A percentile compares a stretch with the other conserved stretches of the same genome.
Conservation (phyloP, 1,140 invertebrate genomes). For the Dolichoris vasculosae region DNA sequence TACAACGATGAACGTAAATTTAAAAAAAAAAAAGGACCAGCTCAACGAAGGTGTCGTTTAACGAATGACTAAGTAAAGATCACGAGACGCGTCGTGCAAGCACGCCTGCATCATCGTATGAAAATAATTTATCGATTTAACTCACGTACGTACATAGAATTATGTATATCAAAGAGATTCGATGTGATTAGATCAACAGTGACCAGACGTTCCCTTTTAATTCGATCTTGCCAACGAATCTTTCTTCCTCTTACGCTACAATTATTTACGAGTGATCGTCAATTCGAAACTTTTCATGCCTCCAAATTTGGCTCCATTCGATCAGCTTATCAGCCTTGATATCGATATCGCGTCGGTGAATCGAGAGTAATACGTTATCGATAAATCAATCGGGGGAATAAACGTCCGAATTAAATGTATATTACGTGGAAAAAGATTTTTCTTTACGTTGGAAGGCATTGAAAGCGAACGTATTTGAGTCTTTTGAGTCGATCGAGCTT, state of each 20-base stretch:
- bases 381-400: no score
- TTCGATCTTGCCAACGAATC: background rate
- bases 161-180: background rate
- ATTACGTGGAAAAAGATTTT: background rate
- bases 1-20: no score
- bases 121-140: slow-evolving; percentile 7
- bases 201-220: slow-evolving; percentile 10
- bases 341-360: no score
- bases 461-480: background rate
- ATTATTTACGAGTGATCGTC: no score
- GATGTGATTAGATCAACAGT: background rate
- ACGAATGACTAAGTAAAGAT: background rate
- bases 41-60: background rate
- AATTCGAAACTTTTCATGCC: no score
- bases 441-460: background rate
- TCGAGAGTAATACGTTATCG: no score
- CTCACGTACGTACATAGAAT: background rate
- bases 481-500: slow-evolving; percentile 23
- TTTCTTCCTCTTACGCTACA: no score
- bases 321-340: no score
- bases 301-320: no score
- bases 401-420: background rate
- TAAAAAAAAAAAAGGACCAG: no score
- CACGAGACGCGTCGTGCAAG: background rate
- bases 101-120: slow-evolving; percentile 16